A percentile compares a stretch with the other conserved stretches of the same genome.
Evolutionary conservation across 2,888 invertebrate species (phyloP).

Genomic region (Pandemis heparana): DNA sequence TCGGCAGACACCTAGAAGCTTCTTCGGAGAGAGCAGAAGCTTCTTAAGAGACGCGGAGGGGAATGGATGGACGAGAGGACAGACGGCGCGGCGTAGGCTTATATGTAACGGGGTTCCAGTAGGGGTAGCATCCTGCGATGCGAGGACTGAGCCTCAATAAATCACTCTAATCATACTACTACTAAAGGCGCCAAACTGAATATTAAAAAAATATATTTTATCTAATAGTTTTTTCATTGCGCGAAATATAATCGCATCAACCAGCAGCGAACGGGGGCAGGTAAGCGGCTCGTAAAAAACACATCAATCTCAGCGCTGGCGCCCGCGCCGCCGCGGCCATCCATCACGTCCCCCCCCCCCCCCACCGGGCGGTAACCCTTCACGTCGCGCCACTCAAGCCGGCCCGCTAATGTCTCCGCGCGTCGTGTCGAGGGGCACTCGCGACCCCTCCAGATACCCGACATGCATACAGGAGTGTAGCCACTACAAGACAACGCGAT

Average conservation of each 20-base stretch:
- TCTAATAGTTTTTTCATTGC: conserved; percentile 30
- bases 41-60: no score
- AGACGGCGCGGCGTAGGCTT: no score
- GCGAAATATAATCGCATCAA: conserved; percentile 26
- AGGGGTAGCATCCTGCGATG: no score
- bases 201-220: neutral
- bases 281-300: conserved; percentile 57
- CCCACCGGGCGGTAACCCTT: conserved; percentile 44
- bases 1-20: no score
- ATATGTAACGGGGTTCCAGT: no score
- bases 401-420: conserved; percentile 23
- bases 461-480: neutral
- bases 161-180: no score
- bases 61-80: no score
- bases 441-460: neutral
- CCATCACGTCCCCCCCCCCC: conserved; percentile 29
- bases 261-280: conserved; percentile 11
- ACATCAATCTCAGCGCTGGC: conserved; percentile 59
- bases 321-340: conserved; percentile 29
- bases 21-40: no score
- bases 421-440: neutral
- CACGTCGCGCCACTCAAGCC: conserved; percentile 35
- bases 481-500: neutral
- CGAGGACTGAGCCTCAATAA: no score
- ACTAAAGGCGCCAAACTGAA: neutral